Conservation (phyloP, 1,140 invertebrate genomes). For the Drosophila lacteicornis region DNA sequence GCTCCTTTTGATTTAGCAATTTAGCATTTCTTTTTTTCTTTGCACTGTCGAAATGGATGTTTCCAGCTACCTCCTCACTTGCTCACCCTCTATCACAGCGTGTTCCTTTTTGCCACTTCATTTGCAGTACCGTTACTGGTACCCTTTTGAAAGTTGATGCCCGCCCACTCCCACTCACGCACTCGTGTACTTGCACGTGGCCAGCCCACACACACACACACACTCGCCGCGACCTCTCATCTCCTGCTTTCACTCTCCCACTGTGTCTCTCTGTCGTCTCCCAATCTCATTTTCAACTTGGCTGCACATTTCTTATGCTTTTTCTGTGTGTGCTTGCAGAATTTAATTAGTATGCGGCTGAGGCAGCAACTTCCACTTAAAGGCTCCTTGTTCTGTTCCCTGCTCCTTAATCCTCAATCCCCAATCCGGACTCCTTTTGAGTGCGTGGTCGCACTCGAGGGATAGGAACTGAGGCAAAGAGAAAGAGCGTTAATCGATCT, state of each 20-base stretch:
- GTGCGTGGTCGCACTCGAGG: constrained; percentile 52
- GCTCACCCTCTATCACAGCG: background rate
- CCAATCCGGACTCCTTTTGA: constrained; percentile 17
- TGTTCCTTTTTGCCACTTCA: constrained; percentile 53
- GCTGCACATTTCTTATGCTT: constrained; percentile 47
- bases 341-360: constrained; percentile 65
- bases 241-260: too few species aligned
- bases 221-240: background rate
- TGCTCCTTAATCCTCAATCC: background rate
- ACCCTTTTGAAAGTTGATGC: constrained; percentile 34
- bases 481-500: constrained; percentile 67
- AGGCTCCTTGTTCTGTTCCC: constrained; percentile 8
- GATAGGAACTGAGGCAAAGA: constrained; percentile 46
- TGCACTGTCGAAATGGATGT: constrained; percentile 12
- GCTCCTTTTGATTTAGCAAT: constrained; percentile 34
- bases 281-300: constrained; percentile 48
- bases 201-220: background rate
- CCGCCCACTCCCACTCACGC: constrained; percentile 13
- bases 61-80: constrained; percentile 1
- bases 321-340: constrained; percentile 26
- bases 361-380: constrained; percentile 33
- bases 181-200: constrained; percentile 27
- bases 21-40: constrained; percentile 23
- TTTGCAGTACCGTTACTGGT: constrained; percentile 37
- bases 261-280: constrained; percentile 1